Evolutionary conservation across 2,113 vertebrate genomes (phyloP).

Genomic region (Antechinus stuartii): DNA sequence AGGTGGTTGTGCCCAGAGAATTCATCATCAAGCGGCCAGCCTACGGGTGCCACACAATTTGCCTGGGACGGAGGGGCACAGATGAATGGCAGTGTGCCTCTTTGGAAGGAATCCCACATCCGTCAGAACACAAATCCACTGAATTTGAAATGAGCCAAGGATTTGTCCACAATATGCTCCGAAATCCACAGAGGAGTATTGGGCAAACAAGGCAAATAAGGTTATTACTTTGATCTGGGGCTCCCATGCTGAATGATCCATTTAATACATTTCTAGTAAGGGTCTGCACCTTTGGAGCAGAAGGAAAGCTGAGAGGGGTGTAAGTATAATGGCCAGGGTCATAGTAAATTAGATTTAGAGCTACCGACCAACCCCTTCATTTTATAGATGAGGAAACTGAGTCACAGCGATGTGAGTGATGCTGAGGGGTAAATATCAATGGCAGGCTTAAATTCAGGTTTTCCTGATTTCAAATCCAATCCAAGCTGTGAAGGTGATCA

Average conservation of each 20-base stretch:
- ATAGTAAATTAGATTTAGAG: background rate
- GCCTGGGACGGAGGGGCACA: background rate
- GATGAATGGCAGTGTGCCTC: background rate
- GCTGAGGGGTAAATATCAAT: background rate
- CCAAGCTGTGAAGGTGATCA: too few relatives aligned
- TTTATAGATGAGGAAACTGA: background rate
- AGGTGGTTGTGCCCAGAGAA: background rate
- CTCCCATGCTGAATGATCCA: background rate
- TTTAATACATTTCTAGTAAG: background rate
- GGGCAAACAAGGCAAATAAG: background rate
- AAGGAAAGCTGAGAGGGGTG: background rate
- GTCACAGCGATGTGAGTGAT: background rate
- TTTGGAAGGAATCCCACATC: background rate
- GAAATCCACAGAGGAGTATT: background rate
- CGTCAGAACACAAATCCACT: background rate
- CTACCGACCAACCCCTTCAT: background rate
- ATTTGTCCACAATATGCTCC: background rate
- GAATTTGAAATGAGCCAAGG: background rate
- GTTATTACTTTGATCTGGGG: background rate
- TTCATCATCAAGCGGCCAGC: background rate
- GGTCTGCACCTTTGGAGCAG: background rate
- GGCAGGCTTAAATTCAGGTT: background rate
- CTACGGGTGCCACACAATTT: background rate
- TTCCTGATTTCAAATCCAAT: too few relatives aligned
- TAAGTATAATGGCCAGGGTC: background rate